Evolutionary conservation across 2,888 invertebrate genomes (phyloP).

Genomic region (Chrysolina americana): DNA sequence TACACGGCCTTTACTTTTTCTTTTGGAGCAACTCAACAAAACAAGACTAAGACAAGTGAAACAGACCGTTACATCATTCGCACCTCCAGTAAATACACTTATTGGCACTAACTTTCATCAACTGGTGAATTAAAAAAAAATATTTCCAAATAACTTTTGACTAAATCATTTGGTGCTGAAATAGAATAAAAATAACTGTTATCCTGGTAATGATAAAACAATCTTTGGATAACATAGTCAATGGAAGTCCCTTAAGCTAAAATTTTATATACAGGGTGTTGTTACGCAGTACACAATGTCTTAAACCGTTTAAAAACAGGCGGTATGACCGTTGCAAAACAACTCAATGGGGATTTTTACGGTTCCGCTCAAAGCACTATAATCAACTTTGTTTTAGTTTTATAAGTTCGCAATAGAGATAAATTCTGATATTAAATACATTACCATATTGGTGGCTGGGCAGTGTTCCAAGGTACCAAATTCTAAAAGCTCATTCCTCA

Average conservation of each 20-base stretch:
- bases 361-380: neutral
- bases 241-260: conserved; percentile 62
- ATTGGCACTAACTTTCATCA: conserved; percentile 36
- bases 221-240: conserved; percentile 45
- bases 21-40: conserved; percentile 40
- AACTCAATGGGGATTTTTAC: neutral
- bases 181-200: neutral
- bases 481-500: neutral
- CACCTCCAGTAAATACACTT: conserved; percentile 32
- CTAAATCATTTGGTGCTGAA: conserved; percentile 7
- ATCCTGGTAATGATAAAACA: conserved; percentile 22
- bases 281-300: conserved; percentile 45
- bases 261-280: conserved; percentile 57
- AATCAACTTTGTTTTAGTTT: neutral
- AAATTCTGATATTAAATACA: neutral
- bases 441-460: neutral
- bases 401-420: neutral
- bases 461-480: neutral
- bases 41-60: conserved; percentile 10
- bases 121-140: neutral
- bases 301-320: neutral
- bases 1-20: conserved; percentile 55
- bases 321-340: neutral
- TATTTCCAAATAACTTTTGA: neutral
- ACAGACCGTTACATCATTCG: conserved; percentile 33